Base-by-base conservation (phyloP, 2,113 vertebrate species). In the Hemicordylus capensis region DNA sequence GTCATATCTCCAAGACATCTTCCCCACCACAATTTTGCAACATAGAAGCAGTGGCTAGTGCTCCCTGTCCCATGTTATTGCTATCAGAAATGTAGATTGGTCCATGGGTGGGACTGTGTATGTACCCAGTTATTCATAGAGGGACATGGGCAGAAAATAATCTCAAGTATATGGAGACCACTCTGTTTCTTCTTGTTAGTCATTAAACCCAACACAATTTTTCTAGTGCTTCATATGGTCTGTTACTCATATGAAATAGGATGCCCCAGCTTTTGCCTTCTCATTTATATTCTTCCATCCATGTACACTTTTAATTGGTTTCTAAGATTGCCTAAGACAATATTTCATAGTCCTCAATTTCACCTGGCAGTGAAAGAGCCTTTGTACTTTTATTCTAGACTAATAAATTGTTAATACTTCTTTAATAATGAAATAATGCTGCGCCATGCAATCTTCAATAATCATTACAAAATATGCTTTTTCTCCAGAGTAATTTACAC, bases 351-450 rank as follows among this genome's bases (percentile, higher is more conserved):
- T 37, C 69, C 39, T 87, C 86, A 88, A 70, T 90, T 89, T 73
- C 56, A 89, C 59, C 28, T 61, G 76, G 59, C 81, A 86, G n/a
- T 66, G 34, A 76, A 89, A 85, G 61, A 87, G 72, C 70, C 66
- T 48, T 59, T 89, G 59, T 89, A 85, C 85, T 88, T 92, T 76
- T 93, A 90, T 92, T 93, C 85, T 51, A 85, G 61, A 82, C 91
- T 89, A 92, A 94, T 95, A 93, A 92, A 93, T 94, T 91, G 84
- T 92, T 94, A 93, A 94, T 93, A 90, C 76, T 87, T 90, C 82
- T 90, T 93, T 88, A 94, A 93, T 92, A 93, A 94, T 92, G 66
- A 90, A 93, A 88, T 88, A 91, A 92, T 78, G 86, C 75, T 61
- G 73, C 91, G 73, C 84, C 76, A 89, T 88, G 80, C 86, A 93